phyloP scores from a whole-genome alignment of 2,113 vertebrate species.

The Narcine bancroftii region DNA sequence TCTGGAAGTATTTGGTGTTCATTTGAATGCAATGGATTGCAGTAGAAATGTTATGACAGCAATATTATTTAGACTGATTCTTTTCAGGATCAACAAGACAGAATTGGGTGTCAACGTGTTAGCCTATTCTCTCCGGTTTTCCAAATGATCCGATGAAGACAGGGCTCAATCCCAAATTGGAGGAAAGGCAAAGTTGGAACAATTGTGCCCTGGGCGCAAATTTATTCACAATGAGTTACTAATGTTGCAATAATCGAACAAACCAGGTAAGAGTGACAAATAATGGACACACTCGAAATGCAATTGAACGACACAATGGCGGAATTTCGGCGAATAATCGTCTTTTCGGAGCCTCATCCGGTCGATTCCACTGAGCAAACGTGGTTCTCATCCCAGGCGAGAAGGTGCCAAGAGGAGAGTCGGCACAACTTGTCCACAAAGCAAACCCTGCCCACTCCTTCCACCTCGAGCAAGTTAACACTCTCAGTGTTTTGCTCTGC shows the following conservation, averaged over 20 bases:
- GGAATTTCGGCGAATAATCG: background rate
- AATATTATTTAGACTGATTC: background rate
- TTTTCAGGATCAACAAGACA: too few species aligned
- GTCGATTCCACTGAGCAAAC: too few species aligned
- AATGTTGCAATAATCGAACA: background rate
- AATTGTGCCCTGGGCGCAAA: background rate
- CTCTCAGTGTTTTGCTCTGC: background rate
- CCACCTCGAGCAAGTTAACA: too few species aligned
- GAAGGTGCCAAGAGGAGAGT: background rate
- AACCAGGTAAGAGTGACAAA: background rate
- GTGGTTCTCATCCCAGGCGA: too few species aligned
- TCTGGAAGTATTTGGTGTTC: background rate
- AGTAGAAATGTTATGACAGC: background rate
- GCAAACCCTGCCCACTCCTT: background rate
- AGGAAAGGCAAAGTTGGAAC: background rate
- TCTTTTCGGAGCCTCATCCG: too few species aligned
- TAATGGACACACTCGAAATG: background rate
- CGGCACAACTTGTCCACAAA: background rate
- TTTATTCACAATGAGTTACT: background rate
- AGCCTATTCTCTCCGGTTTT: background rate
- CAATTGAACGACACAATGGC: background rate
- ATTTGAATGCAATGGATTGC: background rate
- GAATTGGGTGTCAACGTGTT: background rate
- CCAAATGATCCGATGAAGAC: background rate
- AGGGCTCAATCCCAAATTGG: background rate